Base-by-base conservation (phyloP, 2,113 vertebrate genomes). In the Pygoscelis antarcticus region DNA sequence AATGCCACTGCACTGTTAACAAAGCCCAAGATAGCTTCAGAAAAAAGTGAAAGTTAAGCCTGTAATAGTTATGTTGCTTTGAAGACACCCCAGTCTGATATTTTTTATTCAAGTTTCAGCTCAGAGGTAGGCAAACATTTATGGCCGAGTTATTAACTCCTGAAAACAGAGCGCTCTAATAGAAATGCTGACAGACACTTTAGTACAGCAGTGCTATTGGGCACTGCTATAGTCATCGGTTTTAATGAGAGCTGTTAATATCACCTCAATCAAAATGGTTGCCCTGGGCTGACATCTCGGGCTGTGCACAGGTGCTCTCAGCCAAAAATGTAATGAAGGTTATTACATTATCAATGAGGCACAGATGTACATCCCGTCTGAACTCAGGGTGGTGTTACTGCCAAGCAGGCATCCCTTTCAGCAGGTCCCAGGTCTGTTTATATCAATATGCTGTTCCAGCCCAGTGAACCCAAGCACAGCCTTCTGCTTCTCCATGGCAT, bases 231-330 rank as follows among this genome's bases (percentile, higher is more conserved):
- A 97, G 92, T 94, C 95, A 97, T 97, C 85, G 62, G 95, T 84
- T 98, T 98, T 98, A 98, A 98, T 97, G 97, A 98, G 97, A 77
- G 82, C 64, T 90, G 90, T 97, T 98, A 98, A 98, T 97, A 97
- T 96, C 96, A 95, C 97, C 97, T 98, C 96, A 29, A 64, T 97
- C 98, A 96, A 96, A 97, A 98, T 72, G 94, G 96, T 84, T 96
- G 98, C 98, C 97, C 94, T 97, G 97, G 97, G 98, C 98, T 97
- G 97, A 94, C 30, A 2, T 97, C 96, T 96, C 9, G 49, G 96
- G 96, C 95, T 86, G 80, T 95, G 95, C 98, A 98, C 98, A 98
- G 98, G 98, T 98, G 98, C 92, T 98, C 86, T 93, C 42, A 70
- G 98, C 97, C 98, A 97, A 97, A 96, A 97, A 83, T 55, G 93